phyloP scores from a whole-genome alignment of 2,797 vertebrate species.

The Darevskia mixta region DNA sequence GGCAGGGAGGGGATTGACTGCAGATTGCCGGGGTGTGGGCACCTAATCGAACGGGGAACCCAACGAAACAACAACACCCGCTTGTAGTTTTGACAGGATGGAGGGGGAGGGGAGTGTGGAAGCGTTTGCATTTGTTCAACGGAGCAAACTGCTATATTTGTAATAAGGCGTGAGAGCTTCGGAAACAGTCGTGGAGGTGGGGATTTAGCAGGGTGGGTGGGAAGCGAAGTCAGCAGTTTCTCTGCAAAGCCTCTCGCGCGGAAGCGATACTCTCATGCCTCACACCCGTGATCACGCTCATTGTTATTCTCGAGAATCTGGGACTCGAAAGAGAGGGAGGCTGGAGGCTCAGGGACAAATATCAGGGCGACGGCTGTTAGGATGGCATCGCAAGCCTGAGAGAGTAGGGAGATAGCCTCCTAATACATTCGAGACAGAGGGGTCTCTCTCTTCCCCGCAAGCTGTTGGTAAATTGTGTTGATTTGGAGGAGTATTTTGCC shows the following conservation, averaged over 20 bases:
- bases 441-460: not conserved
- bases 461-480: not conserved
- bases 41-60: not conserved
- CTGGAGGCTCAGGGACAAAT: not conserved
- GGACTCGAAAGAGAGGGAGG: too few relatives aligned
- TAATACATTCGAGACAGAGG: not conserved
- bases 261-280: not conserved
- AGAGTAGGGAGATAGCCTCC: not conserved
- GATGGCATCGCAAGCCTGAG: not conserved
- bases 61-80: not conserved
- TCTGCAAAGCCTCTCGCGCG: not conserved
- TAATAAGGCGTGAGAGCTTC: not conserved
- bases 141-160: not conserved
- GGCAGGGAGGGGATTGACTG: not conserved
- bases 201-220: not conserved
- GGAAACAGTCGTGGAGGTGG: too few relatives aligned
- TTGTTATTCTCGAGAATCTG: not conserved
- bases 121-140: not conserved
- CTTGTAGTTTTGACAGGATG: not conserved
- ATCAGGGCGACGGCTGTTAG: not conserved
- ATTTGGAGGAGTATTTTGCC: not conserved
- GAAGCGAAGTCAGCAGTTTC: constrained; percentile 30
- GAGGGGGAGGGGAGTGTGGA: not conserved
- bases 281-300: not conserved
- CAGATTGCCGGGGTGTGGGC: not conserved